Conservation (phyloP, 2,888 invertebrate genomes). For the Lingula anatina region DNA sequence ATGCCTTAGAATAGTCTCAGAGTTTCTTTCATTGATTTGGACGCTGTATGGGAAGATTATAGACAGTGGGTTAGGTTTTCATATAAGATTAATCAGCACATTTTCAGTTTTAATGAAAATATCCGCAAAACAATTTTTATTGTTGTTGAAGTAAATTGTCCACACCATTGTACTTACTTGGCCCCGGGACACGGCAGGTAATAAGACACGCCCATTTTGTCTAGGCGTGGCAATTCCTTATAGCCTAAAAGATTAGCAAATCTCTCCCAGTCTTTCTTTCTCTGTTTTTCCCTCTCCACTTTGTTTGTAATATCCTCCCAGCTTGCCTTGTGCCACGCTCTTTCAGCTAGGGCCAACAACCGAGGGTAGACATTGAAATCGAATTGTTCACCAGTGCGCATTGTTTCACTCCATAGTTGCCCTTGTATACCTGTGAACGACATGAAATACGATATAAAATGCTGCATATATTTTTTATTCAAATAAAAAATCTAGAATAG, state of each 20-base stretch:
- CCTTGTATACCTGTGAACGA: conserved; percentile 47
- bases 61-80: too few relatives aligned
- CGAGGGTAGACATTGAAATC: conserved; percentile 35
- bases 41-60: too few relatives aligned
- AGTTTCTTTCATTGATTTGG: too few relatives aligned
- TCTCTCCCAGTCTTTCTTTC: conserved; percentile 19
- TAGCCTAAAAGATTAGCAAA: conserved; percentile 27
- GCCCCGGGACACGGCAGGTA: conserved; percentile 32
- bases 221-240: conserved; percentile 23
- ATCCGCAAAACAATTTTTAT: too few relatives aligned
- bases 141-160: too few relatives aligned
- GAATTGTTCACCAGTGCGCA: conserved; percentile 19
- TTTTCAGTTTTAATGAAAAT: too few relatives aligned
- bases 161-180: too few relatives aligned
- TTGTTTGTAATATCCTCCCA: conserved; percentile 29
- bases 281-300: conserved; percentile 11
- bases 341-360: conserved; percentile 35
- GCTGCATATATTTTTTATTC: too few relatives aligned
- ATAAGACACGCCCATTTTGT: conserved; percentile 21
- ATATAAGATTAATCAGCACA: too few relatives aligned
- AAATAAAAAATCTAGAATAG: too few relatives aligned
- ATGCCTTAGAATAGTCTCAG: too few relatives aligned
- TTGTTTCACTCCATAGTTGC: conserved; percentile 38
- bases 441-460: too few relatives aligned
- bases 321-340: conserved; percentile 40